Conservation (phyloP, 2,113 vertebrate genomes). For the Phainopepla nitens region DNA sequence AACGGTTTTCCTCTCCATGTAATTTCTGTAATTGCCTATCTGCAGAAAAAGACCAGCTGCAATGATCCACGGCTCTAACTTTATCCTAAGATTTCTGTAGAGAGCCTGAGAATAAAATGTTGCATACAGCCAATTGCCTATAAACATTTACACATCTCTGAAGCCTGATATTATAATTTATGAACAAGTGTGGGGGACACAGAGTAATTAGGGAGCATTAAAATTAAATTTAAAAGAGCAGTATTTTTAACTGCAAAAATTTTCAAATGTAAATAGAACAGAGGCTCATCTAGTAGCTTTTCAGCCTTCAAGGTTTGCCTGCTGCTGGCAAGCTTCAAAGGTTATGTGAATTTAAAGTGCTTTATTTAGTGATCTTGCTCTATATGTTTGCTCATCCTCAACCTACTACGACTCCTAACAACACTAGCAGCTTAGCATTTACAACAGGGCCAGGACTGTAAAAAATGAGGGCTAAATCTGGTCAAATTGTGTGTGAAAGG, state of each 20-base stretch:
- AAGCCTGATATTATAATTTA: not conserved
- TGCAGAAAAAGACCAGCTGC: not conserved
- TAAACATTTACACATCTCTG: not conserved
- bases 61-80: not conserved
- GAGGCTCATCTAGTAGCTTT: not conserved
- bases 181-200: not conserved
- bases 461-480: not conserved
- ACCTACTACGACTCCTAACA: not conserved
- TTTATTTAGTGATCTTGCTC: conserved; percentile 1
- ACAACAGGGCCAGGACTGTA: not conserved
- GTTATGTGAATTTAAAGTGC: not conserved
- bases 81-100: not conserved
- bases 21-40: not conserved
- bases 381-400: not conserved
- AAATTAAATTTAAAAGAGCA: not conserved
- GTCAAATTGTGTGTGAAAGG: not conserved
- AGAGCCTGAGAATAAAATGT: not conserved
- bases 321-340: conserved; percentile 21
- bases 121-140: not conserved
- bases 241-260: not conserved
- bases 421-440: not conserved
- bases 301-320: not conserved
- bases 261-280: not conserved
- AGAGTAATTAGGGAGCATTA: not conserved
- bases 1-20: not conserved